These are phyloP conservation scores for Entomobrya proxima DNA, from an alignment of 2,888 invertebrate species.

Conservation along the genomic window DNA sequence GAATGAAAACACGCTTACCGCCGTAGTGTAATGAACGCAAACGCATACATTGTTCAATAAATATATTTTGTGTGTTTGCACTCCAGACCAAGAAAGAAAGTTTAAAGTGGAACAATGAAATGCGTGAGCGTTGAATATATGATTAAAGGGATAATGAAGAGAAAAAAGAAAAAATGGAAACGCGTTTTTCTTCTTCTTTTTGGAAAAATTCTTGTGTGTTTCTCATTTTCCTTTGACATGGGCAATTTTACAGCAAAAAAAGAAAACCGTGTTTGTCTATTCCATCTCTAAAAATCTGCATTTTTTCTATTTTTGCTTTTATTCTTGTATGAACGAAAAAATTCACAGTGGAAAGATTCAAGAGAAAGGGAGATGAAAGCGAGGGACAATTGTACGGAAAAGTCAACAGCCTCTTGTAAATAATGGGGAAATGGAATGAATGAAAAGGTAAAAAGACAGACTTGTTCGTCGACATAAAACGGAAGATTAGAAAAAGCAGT, in stretches of 20 bases:
- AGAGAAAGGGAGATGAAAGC: not conserved
- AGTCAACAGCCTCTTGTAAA: not conserved
- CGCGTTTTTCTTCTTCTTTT: not conserved
- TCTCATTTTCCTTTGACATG: not conserved
- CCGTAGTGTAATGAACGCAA: too few species aligned
- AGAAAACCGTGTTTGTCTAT: too few species aligned
- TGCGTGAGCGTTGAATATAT: not conserved
- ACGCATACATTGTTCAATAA: too few species aligned
- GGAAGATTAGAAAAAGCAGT: not conserved
- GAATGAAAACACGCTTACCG: too few species aligned
- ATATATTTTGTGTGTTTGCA: not conserved
- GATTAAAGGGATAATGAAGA: not conserved
- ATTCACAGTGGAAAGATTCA: not conserved
- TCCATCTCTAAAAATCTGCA: too few species aligned
- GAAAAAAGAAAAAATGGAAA: not conserved
- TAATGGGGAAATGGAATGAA: too few species aligned
- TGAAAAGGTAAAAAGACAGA: too few species aligned
- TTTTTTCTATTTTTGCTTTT: too few species aligned
- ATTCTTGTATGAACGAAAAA: too few species aligned
- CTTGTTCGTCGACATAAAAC: too few species aligned
- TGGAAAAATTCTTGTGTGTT: not conserved
- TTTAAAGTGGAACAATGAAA: constrained; percentile 22
- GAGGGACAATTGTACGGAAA: too few species aligned
- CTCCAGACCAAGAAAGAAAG: not conserved
- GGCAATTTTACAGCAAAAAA: too few species aligned